Evolutionary conservation across 2,113 vertebrate genomes (phyloP).

Genomic region (Oryzias curvinotus): DNA sequence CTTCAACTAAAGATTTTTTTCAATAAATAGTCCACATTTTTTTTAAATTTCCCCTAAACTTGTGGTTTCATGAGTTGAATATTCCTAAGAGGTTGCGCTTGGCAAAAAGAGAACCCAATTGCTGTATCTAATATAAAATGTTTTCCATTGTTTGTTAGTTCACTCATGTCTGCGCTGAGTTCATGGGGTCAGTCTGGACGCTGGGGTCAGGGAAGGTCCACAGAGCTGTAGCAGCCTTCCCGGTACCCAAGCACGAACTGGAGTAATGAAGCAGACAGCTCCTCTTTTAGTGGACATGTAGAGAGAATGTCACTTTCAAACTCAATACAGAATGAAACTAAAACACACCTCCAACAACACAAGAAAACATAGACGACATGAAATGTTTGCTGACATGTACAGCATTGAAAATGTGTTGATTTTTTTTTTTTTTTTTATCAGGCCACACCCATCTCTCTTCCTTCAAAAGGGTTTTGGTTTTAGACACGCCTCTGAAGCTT

Average conservation of each 20-base stretch:
- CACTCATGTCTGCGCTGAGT: constrained; percentile 31
- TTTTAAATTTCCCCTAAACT: too few species aligned
- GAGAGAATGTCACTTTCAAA: constrained; percentile 75
- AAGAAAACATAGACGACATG: background rate
- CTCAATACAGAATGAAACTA: constrained; percentile 36
- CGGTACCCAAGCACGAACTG: constrained; percentile 47
- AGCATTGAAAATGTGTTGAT: constrained; percentile 15
- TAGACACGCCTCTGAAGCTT: constrained; percentile 41
- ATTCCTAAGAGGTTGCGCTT: too few species aligned
- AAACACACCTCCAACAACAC: constrained; percentile 2
- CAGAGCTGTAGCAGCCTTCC: constrained; percentile 46
- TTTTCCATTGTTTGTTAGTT: constrained; percentile 39
- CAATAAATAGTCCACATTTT: too few species aligned
- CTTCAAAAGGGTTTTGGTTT: constrained; percentile 37
- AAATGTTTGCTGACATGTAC: background rate
- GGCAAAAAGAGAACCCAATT: too few species aligned
- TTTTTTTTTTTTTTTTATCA: too few species aligned
- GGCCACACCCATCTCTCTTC: too few species aligned
- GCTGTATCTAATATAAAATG: too few species aligned
- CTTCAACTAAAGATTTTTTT: too few species aligned
- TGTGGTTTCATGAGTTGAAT: too few species aligned
- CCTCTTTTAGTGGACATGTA: constrained; percentile 59
- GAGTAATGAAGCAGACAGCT: constrained; percentile 72
- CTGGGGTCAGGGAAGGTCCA: constrained; percentile 64
- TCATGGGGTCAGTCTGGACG: constrained; percentile 50